Conservation (phyloP, 2,797 vertebrate species). For the Hafferia zeledoni region DNA sequence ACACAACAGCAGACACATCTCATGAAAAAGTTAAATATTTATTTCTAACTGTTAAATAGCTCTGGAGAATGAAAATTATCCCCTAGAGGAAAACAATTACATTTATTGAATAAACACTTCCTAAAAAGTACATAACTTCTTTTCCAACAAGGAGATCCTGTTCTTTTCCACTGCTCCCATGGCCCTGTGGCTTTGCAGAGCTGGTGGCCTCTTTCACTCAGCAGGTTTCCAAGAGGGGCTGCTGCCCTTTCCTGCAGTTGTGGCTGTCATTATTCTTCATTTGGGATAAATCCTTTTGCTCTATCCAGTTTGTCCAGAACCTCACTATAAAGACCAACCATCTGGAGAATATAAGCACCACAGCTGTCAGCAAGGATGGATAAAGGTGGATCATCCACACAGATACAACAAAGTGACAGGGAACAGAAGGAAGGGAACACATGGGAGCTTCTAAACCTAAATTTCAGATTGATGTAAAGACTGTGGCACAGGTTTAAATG, state of each 20-base stretch:
- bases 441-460: neutral
- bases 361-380: neutral
- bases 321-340: slow-evolving; percentile 85
- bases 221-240: neutral
- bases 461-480: neutral
- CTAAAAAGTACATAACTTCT: neutral
- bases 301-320: slow-evolving; percentile 85
- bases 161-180: neutral
- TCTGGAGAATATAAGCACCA: slow-evolving; percentile 75
- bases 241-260: neutral
- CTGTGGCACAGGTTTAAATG: neutral
- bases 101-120: neutral
- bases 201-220: neutral
- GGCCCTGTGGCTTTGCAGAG: neutral
- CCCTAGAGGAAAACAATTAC: neutral
- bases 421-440: neutral
- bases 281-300: slow-evolving; percentile 72
- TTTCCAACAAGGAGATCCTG: neutral
- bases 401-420: neutral
- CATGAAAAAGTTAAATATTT: neutral
- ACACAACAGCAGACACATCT: neutral
- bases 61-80: neutral
- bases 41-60: neutral
- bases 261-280: slow-evolving; percentile 67
- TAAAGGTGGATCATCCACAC: neutral